Percentiles rank a stretch among this genome's conserved stretches.
phyloP scores from a whole-genome alignment of 1,140 invertebrate species.

The Drosophila bocqueti region DNA sequence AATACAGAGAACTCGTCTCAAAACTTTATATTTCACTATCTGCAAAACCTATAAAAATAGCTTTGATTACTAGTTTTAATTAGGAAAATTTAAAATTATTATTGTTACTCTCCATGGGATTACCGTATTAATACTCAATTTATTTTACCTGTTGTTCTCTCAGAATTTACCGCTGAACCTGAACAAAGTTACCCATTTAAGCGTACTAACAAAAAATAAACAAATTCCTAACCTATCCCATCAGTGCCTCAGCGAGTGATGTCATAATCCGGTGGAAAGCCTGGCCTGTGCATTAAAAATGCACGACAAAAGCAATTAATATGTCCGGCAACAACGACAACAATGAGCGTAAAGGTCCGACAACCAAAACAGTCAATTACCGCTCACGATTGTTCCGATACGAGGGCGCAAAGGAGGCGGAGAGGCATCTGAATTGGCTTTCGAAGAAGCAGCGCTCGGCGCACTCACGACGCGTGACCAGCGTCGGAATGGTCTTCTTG shows the following conservation, averaged over 20 bases:
- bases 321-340: conserved; percentile 35
- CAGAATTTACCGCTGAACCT: conserved; percentile 6
- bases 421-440: conserved; percentile 85
- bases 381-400: conserved; percentile 79
- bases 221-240: conserved; percentile 37
- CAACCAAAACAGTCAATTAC: conserved; percentile 69
- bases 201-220: conserved; percentile 11
- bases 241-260: conserved; percentile 43
- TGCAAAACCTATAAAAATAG: neutral
- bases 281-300: conserved; percentile 60
- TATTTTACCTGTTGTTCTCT: neutral
- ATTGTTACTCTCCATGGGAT: neutral
- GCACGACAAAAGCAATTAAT: conserved; percentile 72
- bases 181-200: conserved; percentile 13
- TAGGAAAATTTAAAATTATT: neutral
- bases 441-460: conserved; percentile 86
- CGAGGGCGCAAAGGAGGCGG: conserved; percentile 85
- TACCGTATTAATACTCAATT: neutral
- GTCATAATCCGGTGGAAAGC: conserved; percentile 64
- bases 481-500: conserved; percentile 84
- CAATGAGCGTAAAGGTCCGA: conserved; percentile 16
- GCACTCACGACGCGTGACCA: conserved; percentile 85
- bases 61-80: neutral
- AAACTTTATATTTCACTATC: neutral
- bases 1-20: too few species aligned